These are phyloP conservation scores for Mya arenaria DNA, from an alignment of 1,140 invertebrate species.

Conservation along the genomic window DNA sequence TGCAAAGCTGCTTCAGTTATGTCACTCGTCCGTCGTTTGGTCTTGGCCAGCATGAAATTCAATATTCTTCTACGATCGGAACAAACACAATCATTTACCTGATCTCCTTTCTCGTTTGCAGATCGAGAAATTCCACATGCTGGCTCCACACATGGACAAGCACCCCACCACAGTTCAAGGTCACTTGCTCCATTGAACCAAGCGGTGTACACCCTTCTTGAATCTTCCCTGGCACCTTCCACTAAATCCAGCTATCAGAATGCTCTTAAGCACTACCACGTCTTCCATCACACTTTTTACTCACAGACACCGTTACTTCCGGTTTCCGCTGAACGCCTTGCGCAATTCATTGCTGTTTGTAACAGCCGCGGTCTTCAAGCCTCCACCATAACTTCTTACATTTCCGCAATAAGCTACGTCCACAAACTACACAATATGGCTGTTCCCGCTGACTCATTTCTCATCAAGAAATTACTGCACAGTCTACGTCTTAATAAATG, in stretches of 20 bases:
- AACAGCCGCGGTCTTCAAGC: conserved; percentile 1
- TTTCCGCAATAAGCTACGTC: conserved; percentile 12
- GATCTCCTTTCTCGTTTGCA: conserved; percentile 56
- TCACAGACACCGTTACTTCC: neutral
- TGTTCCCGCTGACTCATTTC: neutral
- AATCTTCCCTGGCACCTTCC: conserved; percentile 15
- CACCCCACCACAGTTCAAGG: conserved; percentile 21
- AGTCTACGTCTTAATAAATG: neutral
- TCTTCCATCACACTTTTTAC: conserved; percentile 21
- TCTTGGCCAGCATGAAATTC: conserved; percentile 25
- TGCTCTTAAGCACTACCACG: conserved; percentile 1
- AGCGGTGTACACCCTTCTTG: neutral
- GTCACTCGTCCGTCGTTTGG: conserved; percentile 42
- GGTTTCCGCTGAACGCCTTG: conserved; percentile 2
- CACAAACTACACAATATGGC: conserved; percentile 1
- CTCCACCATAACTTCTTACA: conserved; percentile 19
- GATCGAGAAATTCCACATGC: neutral
- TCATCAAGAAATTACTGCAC: conserved; percentile 23
- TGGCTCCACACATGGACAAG: conserved; percentile 20
- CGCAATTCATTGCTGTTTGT: conserved; percentile 38
- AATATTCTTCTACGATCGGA: conserved; percentile 38
- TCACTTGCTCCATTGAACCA: conserved; percentile 11
- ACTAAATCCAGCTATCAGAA: conserved; percentile 24
- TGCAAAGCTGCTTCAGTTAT: conserved; percentile 24
- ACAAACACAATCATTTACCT: conserved; percentile 47